phyloP scores from a whole-genome alignment of 2,888 invertebrate species.

The Orchesella flavescens region DNA sequence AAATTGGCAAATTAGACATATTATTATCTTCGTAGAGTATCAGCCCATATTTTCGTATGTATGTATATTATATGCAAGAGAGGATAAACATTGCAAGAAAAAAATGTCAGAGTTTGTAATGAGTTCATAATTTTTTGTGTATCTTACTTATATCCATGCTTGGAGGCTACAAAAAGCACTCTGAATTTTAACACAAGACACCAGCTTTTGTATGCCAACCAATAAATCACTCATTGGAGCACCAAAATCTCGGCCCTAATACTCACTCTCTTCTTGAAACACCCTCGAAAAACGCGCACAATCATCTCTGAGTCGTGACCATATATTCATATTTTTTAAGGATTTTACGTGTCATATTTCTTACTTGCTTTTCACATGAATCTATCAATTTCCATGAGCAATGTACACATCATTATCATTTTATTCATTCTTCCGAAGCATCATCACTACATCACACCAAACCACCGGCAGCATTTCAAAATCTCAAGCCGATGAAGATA shows the following conservation, averaged over 20 bases:
- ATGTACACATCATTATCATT: constrained; percentile 19
- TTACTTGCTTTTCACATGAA: constrained; percentile 16
- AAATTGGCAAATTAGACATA: no score
- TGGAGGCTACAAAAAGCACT: no score
- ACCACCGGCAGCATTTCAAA: neutral
- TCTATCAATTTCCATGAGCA: constrained; percentile 6
- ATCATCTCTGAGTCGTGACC: constrained; percentile 8
- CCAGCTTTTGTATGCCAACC: neutral
- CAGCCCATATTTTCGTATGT: no score
- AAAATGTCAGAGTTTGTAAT: no score
- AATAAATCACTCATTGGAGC: constrained; percentile 35
- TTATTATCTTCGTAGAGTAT: no score
- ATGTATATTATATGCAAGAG: no score
- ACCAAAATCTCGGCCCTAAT: constrained; percentile 27
- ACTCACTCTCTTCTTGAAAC: constrained; percentile 18
- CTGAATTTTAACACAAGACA: no score
- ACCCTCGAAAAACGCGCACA: neutral
- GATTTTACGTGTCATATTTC: neutral
- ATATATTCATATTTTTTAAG: neutral
- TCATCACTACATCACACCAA: neutral
- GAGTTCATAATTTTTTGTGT: no score
- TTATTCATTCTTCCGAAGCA: neutral
- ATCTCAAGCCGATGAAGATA: neutral
- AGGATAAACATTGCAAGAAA: no score
- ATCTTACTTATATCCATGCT: no score